Percentiles rank a stretch among this genome's conserved stretches.
Conservation (phyloP, 2,113 vertebrate species). For the Miniopterus natalensis region DNA sequence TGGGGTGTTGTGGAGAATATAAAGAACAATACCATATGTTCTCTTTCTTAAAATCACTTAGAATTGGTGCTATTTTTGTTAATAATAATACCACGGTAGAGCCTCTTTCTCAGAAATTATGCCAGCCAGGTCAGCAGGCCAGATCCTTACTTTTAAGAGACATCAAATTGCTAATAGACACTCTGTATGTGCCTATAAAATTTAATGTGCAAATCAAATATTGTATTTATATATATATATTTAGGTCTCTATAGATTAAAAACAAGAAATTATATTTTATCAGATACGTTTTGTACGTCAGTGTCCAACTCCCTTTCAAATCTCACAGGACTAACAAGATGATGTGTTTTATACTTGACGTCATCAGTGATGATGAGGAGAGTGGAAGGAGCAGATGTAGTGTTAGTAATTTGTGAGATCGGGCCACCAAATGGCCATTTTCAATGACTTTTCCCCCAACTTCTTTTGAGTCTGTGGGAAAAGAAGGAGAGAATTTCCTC, state of each 20-base stretch:
- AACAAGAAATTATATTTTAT: conserved; percentile 32
- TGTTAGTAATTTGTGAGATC: background rate
- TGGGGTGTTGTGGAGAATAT: background rate
- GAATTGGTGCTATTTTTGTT: conserved; percentile 21
- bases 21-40: background rate
- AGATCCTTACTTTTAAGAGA: conserved; percentile 45
- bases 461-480: background rate
- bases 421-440: background rate
- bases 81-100: background rate
- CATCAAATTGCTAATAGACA: conserved; percentile 26
- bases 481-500: background rate
- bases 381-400: background rate
- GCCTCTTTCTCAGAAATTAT: conserved; percentile 37
- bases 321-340: background rate
- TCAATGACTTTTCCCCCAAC: background rate
- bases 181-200: background rate
- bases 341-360: background rate
- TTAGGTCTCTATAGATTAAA: background rate
- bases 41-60: conserved; percentile 30
- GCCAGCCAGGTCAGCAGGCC: background rate
- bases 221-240: conserved; percentile 3
- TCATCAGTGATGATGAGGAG: background rate
- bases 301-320: background rate
- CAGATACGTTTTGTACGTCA: background rate
- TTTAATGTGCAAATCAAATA: conserved; percentile 4